Evolutionary conservation across 2,888 invertebrate species (phyloP), one percentile per base, ranked within the genome.

Genomic region (Leucophora obtusa): DNA sequence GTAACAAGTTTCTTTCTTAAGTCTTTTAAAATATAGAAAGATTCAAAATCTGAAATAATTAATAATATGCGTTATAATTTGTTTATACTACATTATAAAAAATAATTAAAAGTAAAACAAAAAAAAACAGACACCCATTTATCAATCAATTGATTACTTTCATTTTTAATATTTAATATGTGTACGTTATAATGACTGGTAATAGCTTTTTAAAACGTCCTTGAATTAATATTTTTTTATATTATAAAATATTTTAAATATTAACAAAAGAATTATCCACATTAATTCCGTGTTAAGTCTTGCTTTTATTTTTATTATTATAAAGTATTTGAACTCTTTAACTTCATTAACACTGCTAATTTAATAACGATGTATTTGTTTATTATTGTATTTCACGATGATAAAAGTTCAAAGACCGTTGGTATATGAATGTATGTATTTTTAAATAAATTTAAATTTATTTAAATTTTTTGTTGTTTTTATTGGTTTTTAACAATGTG

Each of bases 391-490:
- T 8, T 17, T 11, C 18, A 38, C 24, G 2, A 15, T 8, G 21
- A 38, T 59, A 38, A 35, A 43, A 59, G 59, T 59, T 59, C 43
- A 59, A 59, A 59, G 38, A 59, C 43, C 59, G 17, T 38, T 38
- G 15, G 1, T 11, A 38, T 11, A 38, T 4, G 35, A 7, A 24
- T n/a, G 4, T 21, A 21, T 35, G 35, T 35, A 1, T 35, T 38
- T 38, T 38, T 11, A 47, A n/a, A n/a, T 14, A 1, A 47, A 47
- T 47, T 1, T 47, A 11, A 47, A 47, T 47, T n/a, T 14, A n/a
- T 47, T 47, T 38, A 35, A 9, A 7, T 38, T 11, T 38, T 38
- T 9, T 11, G 28, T 24, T 24, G 28, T 38, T 35, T 3, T 35
- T 35, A 7, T 10, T 8, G 3, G 3, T 35, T 35, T 5, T 5